Evolutionary conservation across 2,797 vertebrate genomes (phyloP).

Genomic region (Lagorchestes hirsutus): DNA sequence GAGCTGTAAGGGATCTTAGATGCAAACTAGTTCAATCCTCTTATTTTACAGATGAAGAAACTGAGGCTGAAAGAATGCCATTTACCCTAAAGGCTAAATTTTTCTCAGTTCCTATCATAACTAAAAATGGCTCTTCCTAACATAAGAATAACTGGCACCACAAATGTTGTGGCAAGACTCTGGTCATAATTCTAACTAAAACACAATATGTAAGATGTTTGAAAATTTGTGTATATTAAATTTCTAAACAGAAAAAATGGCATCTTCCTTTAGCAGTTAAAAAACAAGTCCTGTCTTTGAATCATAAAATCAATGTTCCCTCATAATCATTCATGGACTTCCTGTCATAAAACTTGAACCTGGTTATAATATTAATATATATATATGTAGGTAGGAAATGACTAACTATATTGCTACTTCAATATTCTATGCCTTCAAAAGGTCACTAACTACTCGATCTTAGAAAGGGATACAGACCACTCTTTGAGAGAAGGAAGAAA

Average conservation of each 20-base stretch:
- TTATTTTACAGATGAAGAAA: background rate
- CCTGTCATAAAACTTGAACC: conserved; percentile 78
- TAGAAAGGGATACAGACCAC: background rate
- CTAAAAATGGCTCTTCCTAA: conserved; percentile 42
- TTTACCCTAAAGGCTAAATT: background rate
- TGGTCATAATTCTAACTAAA: conserved; percentile 12
- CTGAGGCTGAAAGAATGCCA: background rate
- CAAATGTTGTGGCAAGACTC: conserved; percentile 17
- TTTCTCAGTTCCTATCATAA: background rate
- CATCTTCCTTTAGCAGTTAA: background rate
- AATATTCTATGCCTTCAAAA: background rate
- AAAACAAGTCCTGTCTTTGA: conserved; percentile 24
- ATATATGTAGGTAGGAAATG: conserved; percentile 44
- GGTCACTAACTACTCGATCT: background rate
- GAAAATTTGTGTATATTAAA: conserved; percentile 43
- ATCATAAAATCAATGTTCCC: conserved; percentile 75
- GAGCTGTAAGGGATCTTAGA: background rate
- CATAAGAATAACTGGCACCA: conserved; percentile 23
- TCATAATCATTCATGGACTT: conserved; percentile 70
- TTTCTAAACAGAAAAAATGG: conserved; percentile 31
- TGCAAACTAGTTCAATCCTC: background rate
- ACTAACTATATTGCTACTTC: background rate
- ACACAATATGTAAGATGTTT: conserved; percentile 9
- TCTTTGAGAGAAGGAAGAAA: background rate
- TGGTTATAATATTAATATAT: conserved; percentile 41